Evolutionary conservation across 2,797 vertebrate genomes (phyloP).

Genomic region (Avahi laniger): DNA sequence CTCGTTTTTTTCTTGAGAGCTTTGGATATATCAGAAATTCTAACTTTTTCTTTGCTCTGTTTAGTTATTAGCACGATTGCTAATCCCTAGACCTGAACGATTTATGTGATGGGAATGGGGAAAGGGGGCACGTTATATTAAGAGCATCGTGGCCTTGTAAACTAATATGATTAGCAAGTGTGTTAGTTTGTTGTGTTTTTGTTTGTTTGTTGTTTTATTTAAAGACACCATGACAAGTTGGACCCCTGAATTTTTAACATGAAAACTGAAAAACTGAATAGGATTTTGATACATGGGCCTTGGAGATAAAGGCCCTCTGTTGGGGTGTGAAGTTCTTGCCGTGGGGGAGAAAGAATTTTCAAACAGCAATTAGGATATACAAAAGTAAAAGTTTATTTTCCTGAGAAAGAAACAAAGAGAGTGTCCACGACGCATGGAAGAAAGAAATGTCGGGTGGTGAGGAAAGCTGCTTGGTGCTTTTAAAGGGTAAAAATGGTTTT

Average conservation of each 20-base stretch:
- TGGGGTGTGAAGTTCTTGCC: no score
- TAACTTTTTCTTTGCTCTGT: not conserved
- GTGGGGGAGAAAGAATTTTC: no score
- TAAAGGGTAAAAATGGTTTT: no score
- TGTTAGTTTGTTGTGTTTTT: not conserved
- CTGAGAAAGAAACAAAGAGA: no score
- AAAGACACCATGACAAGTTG: not conserved
- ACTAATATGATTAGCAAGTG: not conserved
- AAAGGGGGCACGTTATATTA: not conserved
- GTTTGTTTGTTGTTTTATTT: slow-evolving; percentile 12
- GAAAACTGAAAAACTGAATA: not conserved
- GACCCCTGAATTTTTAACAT: not conserved
- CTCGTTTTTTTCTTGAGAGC: fast-evolving
- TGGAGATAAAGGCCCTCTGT: not conserved
- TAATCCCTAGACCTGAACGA: not conserved
- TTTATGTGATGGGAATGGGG: fast-evolving
- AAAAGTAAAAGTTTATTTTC: no score
- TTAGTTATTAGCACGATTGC: not conserved
- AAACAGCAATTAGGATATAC: no score
- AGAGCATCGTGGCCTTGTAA: not conserved
- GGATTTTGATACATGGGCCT: not conserved
- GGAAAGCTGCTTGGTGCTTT: no score
- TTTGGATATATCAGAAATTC: not conserved
- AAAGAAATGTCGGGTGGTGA: no score
- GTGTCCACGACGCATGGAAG: no score